phyloP scores from a whole-genome alignment of 2,797 vertebrate species.

The Gymnoscopelus braueri region DNA sequence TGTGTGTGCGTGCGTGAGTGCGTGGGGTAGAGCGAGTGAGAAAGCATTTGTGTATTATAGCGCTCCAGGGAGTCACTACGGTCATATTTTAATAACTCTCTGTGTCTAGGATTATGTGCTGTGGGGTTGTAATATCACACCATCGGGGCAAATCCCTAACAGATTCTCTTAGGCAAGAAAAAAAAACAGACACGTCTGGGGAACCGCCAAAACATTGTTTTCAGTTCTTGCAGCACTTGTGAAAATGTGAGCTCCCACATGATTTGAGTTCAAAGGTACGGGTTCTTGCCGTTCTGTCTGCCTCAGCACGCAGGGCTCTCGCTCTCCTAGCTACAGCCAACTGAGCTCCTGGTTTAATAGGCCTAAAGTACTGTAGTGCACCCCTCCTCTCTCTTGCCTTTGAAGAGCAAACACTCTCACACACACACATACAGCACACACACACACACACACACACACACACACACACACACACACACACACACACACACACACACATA shows the following conservation, averaged over 20 bases:
- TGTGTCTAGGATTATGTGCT: conserved; percentile 80
- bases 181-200: conserved; percentile 59
- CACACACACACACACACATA: too few species aligned
- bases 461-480: conserved; percentile 32
- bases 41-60: conserved; percentile 44
- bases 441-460: conserved; percentile 34
- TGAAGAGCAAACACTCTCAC: conserved; percentile 74
- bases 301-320: conserved; percentile 68
- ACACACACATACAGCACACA: conserved; percentile 25
- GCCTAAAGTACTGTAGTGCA: conserved; percentile 75
- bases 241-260: conserved; percentile 81
- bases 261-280: conserved; percentile 82
- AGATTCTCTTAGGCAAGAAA: conserved; percentile 52
- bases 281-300: conserved; percentile 71
- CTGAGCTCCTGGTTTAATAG: conserved; percentile 80
- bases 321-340: conserved; percentile 64
- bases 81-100: conserved; percentile 82
- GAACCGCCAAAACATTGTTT: conserved; percentile 78
- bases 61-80: conserved; percentile 74
- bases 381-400: conserved; percentile 65
- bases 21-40: conserved; percentile 12
- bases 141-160: conserved; percentile 69
- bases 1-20: background rate
- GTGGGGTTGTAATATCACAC: conserved; percentile 80
- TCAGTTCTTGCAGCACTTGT: conserved; percentile 78